Conservation (phyloP, 2,113 vertebrate species). For the Lota lota region DNA sequence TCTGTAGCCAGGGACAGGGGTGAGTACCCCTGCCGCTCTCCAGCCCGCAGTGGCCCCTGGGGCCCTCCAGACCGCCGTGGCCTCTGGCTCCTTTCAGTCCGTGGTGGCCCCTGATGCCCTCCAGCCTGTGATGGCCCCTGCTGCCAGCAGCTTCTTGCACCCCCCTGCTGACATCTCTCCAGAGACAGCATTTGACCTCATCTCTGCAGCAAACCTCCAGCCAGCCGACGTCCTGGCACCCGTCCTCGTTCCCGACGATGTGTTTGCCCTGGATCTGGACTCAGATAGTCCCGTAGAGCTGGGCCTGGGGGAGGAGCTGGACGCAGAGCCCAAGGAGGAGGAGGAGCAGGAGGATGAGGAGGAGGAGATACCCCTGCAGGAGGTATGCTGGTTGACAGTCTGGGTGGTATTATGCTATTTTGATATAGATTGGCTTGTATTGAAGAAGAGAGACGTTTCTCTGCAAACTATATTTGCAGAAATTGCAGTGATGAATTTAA, state of each 20-base stretch:
- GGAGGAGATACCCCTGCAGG: conserved; percentile 34
- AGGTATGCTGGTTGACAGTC: not conserved
- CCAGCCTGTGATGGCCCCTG: not conserved
- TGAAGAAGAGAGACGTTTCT: too few species aligned
- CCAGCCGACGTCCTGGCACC: conserved; percentile 21
- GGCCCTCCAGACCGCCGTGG: not conserved
- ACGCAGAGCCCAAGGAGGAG: conserved; percentile 53
- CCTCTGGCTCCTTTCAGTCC: not conserved
- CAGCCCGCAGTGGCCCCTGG: not conserved
- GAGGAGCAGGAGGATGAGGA: conserved; percentile 65
- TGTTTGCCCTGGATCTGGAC: conserved; percentile 17
- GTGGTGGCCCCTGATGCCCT: not conserved
- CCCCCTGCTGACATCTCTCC: conserved; percentile 30
- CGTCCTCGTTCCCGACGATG: conserved; percentile 6
- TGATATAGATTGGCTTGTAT: too few species aligned
- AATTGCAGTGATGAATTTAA: too few species aligned
- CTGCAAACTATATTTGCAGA: too few species aligned
- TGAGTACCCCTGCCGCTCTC: too few species aligned
- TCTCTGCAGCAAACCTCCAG: conserved; percentile 52
- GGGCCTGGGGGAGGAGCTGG: conserved; percentile 37
- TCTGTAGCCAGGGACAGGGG: too few species aligned
- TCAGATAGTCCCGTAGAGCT: conserved; percentile 11
- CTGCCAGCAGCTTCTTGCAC: not conserved
- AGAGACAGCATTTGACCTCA: conserved; percentile 39
- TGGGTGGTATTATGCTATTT: too few species aligned